Percentiles rank a stretch among this genome's conserved stretches.
Conservation (phyloP, 2,113 vertebrate species). For the Cepphus grylle region DNA sequence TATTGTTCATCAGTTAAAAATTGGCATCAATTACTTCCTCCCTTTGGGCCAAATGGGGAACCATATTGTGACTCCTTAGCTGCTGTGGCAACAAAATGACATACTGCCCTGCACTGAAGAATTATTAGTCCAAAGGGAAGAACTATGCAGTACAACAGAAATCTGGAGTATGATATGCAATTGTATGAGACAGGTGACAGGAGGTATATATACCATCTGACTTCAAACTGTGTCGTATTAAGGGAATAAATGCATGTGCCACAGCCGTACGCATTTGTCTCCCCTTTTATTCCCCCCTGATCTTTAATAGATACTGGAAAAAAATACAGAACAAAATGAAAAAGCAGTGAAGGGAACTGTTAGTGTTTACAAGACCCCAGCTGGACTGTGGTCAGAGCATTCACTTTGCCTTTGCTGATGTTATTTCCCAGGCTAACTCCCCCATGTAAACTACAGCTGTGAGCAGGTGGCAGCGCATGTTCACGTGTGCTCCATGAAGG, state of each 20-base stretch:
- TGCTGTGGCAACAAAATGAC: not conserved
- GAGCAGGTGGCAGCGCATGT: not conserved
- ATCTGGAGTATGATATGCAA: not conserved
- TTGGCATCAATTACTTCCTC: constrained; percentile 47
- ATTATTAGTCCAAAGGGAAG: not conserved
- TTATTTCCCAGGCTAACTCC: not conserved
- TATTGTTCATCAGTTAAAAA: constrained; percentile 55
- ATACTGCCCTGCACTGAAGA: not conserved
- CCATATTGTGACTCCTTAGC: not conserved
- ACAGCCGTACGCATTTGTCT: not conserved
- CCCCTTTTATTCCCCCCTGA: rapidly evolving
- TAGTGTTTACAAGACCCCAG: constrained; percentile 9
- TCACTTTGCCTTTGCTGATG: not conserved
- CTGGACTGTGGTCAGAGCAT: not conserved
- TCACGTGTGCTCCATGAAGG: not conserved
- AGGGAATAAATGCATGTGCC: not conserved
- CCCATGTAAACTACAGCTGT: not conserved
- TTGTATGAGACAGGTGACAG: not conserved
- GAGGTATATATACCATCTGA: not conserved
- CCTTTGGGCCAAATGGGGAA: constrained; percentile 5
- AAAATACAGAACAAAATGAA: not conserved
- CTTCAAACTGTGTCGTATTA: not conserved
- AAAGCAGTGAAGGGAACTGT: not conserved
- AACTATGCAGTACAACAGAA: not conserved
- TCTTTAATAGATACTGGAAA: not conserved